Base-by-base conservation (phyloP, 2,888 invertebrate species). In the Synergus laeviventris region DNA sequence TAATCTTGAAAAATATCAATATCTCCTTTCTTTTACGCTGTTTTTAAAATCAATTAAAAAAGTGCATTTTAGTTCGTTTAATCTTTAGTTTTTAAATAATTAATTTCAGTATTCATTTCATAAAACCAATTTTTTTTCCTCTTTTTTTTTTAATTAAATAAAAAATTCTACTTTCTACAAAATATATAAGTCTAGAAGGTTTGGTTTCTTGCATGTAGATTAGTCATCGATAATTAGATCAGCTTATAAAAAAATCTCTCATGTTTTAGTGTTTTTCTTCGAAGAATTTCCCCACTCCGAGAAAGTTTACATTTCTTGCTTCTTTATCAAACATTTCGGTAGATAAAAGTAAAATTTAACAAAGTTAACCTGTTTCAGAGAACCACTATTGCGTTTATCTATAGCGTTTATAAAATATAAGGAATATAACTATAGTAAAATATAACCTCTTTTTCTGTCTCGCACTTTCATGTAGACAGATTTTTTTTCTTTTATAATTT, bases 371-470 rank as follows among this genome's bases (percentile, higher is more conserved):
- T 21, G 21, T 56, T 21, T 56, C 21, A 1, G 1, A 56, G 56
- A 56, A 56, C 21, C 56, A 21, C 18, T 56, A 49, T 14, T 49
- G n/a, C 49, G 49, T 49, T 49, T 49, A 49, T 49, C 9, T 39
- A 45, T 56, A 18, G 21, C 56, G 11, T 56, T 56, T 56, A 21
- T 56, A 2, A 21, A 5, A 5, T 31, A 4, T 31, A 31, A 31
- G 5, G 5, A 31, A 31, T 31, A 31, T 45, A 31, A 70, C 31
- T 49, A 9, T 66, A 24, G 49, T 70, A 49, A n/a, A 70, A 49
- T 70, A 49, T 70, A 70, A 70, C 70, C 70, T 70, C 24, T 24
- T 49, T 18, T 45, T 49, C 16, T 21, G 3, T 2, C 31, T 9
- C 16, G 12, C 16, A 24, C 21, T 56, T 56, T 56, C 3, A 24